These are phyloP conservation scores for Eulemur mongoz DNA, from an alignment of 2,797 vertebrate species.

Conservation along the genomic window DNA sequence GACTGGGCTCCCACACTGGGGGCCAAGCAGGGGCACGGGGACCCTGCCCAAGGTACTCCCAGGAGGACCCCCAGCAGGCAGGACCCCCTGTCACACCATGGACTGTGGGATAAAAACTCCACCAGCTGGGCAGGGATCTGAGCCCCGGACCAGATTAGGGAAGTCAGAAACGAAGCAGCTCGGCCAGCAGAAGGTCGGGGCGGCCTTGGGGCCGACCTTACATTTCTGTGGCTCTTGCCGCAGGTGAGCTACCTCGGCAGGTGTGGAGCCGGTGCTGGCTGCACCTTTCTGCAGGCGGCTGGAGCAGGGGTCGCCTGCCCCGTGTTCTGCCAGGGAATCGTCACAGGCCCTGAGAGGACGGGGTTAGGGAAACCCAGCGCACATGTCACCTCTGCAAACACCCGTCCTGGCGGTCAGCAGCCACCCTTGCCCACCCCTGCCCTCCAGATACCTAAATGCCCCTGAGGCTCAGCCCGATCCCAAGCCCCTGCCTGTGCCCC, in stretches of 20 bases:
- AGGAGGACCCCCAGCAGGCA: neutral
- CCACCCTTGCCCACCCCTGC: rapidly evolving
- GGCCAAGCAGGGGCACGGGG: rapidly evolving
- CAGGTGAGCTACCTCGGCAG: rapidly evolving
- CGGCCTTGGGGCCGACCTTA: rapidly evolving
- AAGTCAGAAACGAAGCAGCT: too few relatives aligned
- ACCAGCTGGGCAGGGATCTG: rapidly evolving
- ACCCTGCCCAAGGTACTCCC: neutral
- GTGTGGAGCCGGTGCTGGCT: rapidly evolving
- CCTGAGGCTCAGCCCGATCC: rapidly evolving
- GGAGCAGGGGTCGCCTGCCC: rapidly evolving
- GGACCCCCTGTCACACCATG: rapidly evolving
- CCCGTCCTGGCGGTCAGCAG: neutral
- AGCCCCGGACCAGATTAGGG: neutral
- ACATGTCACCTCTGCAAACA: rapidly evolving
- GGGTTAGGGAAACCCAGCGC: neutral
- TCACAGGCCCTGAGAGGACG: neutral
- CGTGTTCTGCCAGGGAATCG: rapidly evolving
- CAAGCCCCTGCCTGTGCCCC: too few relatives aligned
- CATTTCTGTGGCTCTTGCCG: rapidly evolving
- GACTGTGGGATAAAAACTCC: neutral
- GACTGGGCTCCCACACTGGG: rapidly evolving
- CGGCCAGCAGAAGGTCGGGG: rapidly evolving
- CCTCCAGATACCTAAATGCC: neutral
- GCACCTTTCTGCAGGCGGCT: neutral